Percentiles rank a stretch among this genome's conserved stretches.
phyloP scores from a whole-genome alignment of 2,797 vertebrate genomes.

The Myotis pilosus region DNA sequence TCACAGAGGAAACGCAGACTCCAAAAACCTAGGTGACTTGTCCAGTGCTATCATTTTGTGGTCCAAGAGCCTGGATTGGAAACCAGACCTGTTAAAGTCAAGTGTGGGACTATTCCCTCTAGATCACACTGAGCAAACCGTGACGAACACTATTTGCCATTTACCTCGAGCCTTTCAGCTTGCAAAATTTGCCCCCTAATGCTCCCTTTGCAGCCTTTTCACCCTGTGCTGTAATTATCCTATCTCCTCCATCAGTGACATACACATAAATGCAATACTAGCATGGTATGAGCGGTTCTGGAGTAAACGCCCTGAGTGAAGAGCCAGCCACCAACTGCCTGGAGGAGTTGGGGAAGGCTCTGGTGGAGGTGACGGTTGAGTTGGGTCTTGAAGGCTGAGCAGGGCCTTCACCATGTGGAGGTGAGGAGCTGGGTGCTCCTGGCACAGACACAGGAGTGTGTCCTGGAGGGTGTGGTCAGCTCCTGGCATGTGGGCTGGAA shows the following conservation, averaged over 20 bases:
- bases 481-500: not conserved
- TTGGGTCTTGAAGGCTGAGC: not conserved
- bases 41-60: not conserved
- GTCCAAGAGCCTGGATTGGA: not conserved
- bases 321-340: not conserved
- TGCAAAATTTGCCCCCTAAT: not conserved
- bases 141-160: not conserved
- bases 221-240: not conserved
- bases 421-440: not conserved
- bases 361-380: not conserved
- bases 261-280: not conserved
- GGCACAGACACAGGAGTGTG: not conserved
- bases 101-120: not conserved
- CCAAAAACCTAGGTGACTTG: not conserved
- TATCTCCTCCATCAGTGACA: not conserved
- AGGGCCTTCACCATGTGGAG: not conserved
- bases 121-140: not conserved
- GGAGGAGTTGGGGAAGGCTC: not conserved
- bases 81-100: not conserved
- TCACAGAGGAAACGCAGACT: not conserved
- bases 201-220: too few relatives aligned
- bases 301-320: not conserved
- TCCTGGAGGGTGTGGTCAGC: not conserved
- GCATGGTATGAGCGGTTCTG: not conserved
- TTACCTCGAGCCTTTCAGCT: not conserved